phyloP scores from a whole-genome alignment of 2,888 invertebrate genomes.

The Amblyteles armatorius region DNA sequence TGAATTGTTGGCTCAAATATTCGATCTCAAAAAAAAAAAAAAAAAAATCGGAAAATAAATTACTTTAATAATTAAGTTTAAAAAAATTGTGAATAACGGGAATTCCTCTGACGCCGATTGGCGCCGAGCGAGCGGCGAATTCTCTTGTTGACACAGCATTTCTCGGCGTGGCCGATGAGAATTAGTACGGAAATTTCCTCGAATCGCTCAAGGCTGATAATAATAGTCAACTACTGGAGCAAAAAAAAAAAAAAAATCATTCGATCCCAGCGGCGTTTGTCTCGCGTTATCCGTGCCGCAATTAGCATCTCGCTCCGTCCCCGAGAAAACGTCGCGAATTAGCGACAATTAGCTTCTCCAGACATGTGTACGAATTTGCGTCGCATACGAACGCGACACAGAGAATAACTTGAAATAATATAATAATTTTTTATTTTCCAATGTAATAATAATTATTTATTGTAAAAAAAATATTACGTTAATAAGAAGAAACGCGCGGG shows the following conservation, averaged over 20 bases:
- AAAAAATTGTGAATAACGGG: too few relatives aligned
- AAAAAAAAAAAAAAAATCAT: constrained; percentile 20
- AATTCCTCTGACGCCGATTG: too few relatives aligned
- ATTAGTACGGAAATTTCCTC: constrained; percentile 38
- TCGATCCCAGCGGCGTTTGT: constrained; percentile 23
- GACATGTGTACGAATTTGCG: constrained; percentile 20
- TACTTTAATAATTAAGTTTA: too few relatives aligned
- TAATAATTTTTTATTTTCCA: too few relatives aligned
- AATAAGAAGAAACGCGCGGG: neutral
- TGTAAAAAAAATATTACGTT: too few relatives aligned
- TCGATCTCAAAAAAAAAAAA: too few relatives aligned
- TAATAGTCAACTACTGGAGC: constrained; percentile 20
- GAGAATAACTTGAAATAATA: constrained; percentile 4
- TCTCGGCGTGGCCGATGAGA: neutral
- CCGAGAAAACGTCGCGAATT: constrained; percentile 46
- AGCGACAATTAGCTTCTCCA: constrained; percentile 54
- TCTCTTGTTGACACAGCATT: neutral
- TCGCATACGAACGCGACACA: neutral
- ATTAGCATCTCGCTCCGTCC: constrained; percentile 61
- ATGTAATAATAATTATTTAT: too few relatives aligned
- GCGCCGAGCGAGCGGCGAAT: too few relatives aligned
- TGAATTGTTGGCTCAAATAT: too few relatives aligned
- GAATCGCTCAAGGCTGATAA: constrained; percentile 17
- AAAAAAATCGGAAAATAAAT: too few relatives aligned
- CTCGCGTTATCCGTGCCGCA: constrained; percentile 34